phyloP scores from a whole-genome alignment of 2,113 vertebrate species.

The Cynocephalus volans region DNA sequence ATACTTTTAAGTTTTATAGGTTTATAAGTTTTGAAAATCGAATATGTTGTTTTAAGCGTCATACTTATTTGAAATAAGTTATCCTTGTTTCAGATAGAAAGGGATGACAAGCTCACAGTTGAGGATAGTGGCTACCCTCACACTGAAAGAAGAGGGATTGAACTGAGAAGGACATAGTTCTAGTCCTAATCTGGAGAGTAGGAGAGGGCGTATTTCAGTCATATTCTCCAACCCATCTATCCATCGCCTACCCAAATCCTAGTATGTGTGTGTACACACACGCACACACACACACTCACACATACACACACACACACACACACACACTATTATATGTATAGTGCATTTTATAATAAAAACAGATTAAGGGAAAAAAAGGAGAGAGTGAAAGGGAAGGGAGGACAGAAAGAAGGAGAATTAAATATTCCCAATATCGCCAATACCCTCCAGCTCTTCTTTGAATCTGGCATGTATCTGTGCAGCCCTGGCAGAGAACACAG shows the following conservation, averaged over 20 bases:
- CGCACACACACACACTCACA: background rate
- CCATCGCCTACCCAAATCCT: background rate
- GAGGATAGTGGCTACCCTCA: background rate
- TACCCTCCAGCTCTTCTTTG: background rate
- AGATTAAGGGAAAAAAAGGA: background rate
- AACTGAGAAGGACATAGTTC: background rate
- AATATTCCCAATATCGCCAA: background rate
- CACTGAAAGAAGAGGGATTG: no score
- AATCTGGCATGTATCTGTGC: background rate
- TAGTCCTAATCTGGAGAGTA: background rate
- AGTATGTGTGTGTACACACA: background rate
- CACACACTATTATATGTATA: no score
- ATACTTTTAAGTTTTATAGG: background rate
- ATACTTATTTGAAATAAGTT: background rate
- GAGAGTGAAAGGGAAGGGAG: rapidly evolving
- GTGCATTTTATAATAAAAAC: background rate
- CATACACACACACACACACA: no score
- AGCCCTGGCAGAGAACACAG: background rate
- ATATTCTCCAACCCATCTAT: background rate
- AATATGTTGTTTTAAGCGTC: background rate
- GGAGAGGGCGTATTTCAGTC: no score
- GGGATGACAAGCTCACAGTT: background rate
- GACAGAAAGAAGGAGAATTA: background rate
- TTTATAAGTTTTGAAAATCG: background rate
- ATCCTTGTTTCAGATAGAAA: background rate